A percentile compares a stretch with the other conserved stretches of the same genome.
Conservation (phyloP, 2,888 invertebrate species). For the Chrysodeixis includens region DNA sequence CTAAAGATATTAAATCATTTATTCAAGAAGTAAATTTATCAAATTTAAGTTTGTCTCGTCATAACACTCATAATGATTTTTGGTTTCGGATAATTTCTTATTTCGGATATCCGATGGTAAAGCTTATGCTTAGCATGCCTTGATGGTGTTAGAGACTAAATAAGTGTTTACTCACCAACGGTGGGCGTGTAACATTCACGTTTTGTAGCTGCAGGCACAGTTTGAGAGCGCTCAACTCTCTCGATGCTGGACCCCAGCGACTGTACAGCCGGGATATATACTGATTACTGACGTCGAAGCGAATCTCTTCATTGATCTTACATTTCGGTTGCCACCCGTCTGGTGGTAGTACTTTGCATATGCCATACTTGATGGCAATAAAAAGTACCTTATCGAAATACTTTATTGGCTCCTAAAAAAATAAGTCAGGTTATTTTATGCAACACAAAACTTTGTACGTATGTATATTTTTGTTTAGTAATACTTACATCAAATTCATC, state of each 20-base stretch:
- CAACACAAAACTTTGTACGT: background rate
- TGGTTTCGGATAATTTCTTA: too few relatives aligned
- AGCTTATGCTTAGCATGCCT: too few relatives aligned
- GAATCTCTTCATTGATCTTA: conserved; percentile 94
- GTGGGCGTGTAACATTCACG: conserved; percentile 92
- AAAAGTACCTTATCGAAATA: conserved; percentile 95
- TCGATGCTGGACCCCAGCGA: conserved; percentile 96
- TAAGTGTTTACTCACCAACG: conserved; percentile 91
- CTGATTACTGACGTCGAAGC: conserved; percentile 96
- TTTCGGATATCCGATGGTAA: too few relatives aligned
- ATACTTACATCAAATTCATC: conserved; percentile 91
- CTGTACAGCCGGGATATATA: conserved; percentile 96
- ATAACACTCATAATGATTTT: too few relatives aligned
- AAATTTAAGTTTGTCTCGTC: too few relatives aligned
- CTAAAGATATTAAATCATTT: too few relatives aligned
- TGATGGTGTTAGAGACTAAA: too few relatives aligned
- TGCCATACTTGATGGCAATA: conserved; percentile 94
- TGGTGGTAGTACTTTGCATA: conserved; percentile 96
- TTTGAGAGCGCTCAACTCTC: conserved; percentile 95
- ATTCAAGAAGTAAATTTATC: too few relatives aligned
- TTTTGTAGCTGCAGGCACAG: conserved; percentile 94
- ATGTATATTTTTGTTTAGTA: background rate
- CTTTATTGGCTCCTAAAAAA: conserved; percentile 92
- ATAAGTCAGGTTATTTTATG: background rate
- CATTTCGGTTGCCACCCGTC: conserved; percentile 93